Conservation (phyloP, 2,888 invertebrate genomes). For the Agonopterix alstromeriana region DNA sequence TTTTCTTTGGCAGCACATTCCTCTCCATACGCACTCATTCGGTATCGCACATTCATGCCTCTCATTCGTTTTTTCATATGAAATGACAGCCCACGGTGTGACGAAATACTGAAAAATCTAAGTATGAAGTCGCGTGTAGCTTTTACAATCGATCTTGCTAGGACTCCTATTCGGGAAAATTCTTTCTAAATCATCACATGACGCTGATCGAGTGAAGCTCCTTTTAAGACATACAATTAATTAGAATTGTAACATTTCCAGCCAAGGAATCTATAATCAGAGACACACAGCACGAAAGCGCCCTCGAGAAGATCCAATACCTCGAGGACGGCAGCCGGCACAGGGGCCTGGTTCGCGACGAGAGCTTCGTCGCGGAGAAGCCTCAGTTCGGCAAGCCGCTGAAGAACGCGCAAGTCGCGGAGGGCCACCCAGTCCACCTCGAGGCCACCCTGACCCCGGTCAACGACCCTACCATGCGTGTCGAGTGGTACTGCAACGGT, state of each 20-base stretch:
- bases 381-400: conserved; percentile 93
- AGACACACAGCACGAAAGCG: conserved; percentile 95
- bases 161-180: too few relatives aligned
- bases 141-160: too few relatives aligned
- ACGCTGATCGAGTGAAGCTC: too few relatives aligned
- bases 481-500: conserved; percentile 99
- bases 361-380: conserved; percentile 86
- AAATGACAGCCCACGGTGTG: too few relatives aligned
- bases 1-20: too few relatives aligned
- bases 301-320: conserved; percentile 93
- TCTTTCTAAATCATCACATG: too few relatives aligned
- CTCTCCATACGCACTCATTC: too few relatives aligned
- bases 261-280: conserved; percentile 89
- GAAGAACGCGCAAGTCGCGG: conserved; percentile 89
- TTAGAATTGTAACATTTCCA: conserved; percentile 39
- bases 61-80: too few relatives aligned
- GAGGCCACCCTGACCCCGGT: conserved; percentile 97
- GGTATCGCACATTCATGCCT: too few relatives aligned
- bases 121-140: too few relatives aligned
- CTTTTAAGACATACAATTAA: neutral
- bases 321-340: conserved; percentile 91
- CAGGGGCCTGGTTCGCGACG: conserved; percentile 83
- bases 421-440: conserved; percentile 92
- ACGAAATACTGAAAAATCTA: too few relatives aligned
- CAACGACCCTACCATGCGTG: conserved; percentile 98